These are phyloP conservation scores for Poeciliopsis infans DNA, from an alignment of 2,797 vertebrate genomes.

Conservation along the genomic window DNA sequence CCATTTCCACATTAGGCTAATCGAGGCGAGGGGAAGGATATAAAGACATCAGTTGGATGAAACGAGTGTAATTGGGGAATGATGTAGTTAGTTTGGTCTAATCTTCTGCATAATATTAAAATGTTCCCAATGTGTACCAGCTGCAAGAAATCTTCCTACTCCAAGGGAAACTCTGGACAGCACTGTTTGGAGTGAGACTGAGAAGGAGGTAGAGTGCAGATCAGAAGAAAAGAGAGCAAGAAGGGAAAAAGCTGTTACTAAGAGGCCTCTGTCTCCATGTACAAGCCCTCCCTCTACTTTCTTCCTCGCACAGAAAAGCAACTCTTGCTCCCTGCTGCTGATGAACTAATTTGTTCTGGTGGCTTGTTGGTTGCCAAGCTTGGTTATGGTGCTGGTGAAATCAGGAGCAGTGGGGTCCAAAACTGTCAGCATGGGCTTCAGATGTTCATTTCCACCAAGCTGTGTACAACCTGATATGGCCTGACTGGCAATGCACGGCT, in stretches of 20 bases:
- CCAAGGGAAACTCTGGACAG: constrained; percentile 72
- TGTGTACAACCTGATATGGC: constrained; percentile 74
- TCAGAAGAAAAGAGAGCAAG: constrained; percentile 21
- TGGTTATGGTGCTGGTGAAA: constrained; percentile 69
- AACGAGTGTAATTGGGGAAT: constrained; percentile 92
- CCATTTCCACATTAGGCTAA: constrained; percentile 93
- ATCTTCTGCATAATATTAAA: constrained; percentile 92
- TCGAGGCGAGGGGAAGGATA: constrained; percentile 89
- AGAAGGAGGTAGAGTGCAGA: constrained; percentile 36
- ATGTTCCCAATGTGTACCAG: constrained; percentile 86
- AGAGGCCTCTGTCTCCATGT: constrained; percentile 42
- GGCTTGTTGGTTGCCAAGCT: constrained; percentile 73
- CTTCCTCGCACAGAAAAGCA: constrained; percentile 55
- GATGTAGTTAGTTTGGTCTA: constrained; percentile 93
- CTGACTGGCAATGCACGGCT: constrained; percentile 55
- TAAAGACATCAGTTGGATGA: constrained; percentile 90
- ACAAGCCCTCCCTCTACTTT: constrained; percentile 45
- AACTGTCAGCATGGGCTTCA: constrained; percentile 76
- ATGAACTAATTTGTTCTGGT: constrained; percentile 71
- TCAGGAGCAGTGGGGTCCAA: constrained; percentile 76
- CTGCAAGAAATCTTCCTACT: constrained; percentile 90
- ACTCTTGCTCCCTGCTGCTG: constrained; percentile 61
- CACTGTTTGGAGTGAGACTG: constrained; percentile 50
- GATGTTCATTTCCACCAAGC: constrained; percentile 79
- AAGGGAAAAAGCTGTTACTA: constrained; percentile 32